A percentile compares a stretch with the other conserved stretches of the same genome.
phyloP scores from a whole-genome alignment of 2,797 vertebrate species.

The Pipistrellus pygmaeus region DNA sequence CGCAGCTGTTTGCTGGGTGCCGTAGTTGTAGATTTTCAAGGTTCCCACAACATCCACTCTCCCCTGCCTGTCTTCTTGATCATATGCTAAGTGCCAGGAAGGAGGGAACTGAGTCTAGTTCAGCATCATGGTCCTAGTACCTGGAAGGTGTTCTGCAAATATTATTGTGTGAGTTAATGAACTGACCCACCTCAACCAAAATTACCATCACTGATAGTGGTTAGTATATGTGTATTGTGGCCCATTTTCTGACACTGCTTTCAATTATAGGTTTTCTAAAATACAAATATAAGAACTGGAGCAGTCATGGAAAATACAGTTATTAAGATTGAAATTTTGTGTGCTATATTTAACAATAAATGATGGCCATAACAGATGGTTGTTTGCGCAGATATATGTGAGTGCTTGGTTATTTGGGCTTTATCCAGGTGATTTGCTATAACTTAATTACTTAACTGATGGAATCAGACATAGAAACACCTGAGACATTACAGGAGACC shows the following conservation, averaged over 20 bases:
- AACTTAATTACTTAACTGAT: constrained; percentile 64
- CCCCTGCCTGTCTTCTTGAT: neutral
- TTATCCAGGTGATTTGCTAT: constrained; percentile 49
- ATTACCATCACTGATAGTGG: neutral
- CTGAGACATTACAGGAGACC: constrained; percentile 18
- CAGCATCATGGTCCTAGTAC: neutral
- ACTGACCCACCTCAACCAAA: neutral
- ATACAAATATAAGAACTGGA: constrained; percentile 23
- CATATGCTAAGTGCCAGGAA: neutral
- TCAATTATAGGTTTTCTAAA: constrained; percentile 56
- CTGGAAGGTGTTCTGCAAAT: neutral
- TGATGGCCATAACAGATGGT: constrained; percentile 43
- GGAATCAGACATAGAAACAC: constrained; percentile 42
- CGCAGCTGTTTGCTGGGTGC: too few species aligned
- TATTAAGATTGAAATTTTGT: constrained; percentile 35
- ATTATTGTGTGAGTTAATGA: neutral
- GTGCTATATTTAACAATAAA: constrained; percentile 56
- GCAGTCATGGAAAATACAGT: neutral
- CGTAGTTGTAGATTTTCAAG: too few species aligned
- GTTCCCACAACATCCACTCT: too few species aligned
- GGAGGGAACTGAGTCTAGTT: neutral
- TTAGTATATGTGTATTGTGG: too few species aligned
- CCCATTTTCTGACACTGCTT: constrained; percentile 30
- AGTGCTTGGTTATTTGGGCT: constrained; percentile 19
- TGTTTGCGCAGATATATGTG: constrained; percentile 50